Evolutionary conservation across 2,797 vertebrate species (phyloP), one percentile per base, ranked within the genome.

Genomic region (Sebastes jordani): DNA sequence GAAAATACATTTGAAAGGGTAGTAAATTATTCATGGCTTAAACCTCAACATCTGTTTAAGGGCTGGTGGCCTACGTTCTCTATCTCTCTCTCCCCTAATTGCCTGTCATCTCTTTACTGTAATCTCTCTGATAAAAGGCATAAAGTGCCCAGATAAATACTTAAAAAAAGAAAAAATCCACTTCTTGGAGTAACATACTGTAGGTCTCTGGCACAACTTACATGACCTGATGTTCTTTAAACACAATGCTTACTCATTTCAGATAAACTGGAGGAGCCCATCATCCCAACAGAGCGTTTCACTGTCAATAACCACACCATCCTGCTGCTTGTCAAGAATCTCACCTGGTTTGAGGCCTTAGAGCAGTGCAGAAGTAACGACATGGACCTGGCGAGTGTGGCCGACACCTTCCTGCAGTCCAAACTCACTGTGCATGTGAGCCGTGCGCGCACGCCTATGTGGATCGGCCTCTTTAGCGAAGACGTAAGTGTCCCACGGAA

Each of bases 381-480:
- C 20, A 97, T 99, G 97, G 91, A 94, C 7, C 91, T 99, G 84
- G 97, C 96, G n/a, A 98, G 98, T 81, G 95, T 99, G 89, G 91
- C 95, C 0, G 94, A 97, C 52, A 92, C 95, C 54, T 93, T 96
- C 76, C 91, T 97, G 81, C 98, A 99, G 80, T 95, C 98, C 8
- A 85, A 91, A 76, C 97, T 99, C 22, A 95, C 95, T 0, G 95
- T 96, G 82, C 87, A 94, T 2, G 94, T 96, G 4, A 95, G 88
- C 85, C 95, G 91, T 1, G 90, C 60, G 2, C 87, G 88, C 36
- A 88, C 81, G 1, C 95, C 97, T 6, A 93, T 99, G 85, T 99
- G 98, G 98, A 98, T 97, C 27, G 98, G 98, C 86, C 96, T 99
- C 71, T 96, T 95, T 71, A 99, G 97, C 63, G 92, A 95, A 87